A percentile compares a stretch with the other conserved stretches of the same genome.
These are phyloP conservation scores for Catamblyrhynchus diadema DNA, from an alignment of 2,797 vertebrate genomes.

Conservation along the genomic window DNA sequence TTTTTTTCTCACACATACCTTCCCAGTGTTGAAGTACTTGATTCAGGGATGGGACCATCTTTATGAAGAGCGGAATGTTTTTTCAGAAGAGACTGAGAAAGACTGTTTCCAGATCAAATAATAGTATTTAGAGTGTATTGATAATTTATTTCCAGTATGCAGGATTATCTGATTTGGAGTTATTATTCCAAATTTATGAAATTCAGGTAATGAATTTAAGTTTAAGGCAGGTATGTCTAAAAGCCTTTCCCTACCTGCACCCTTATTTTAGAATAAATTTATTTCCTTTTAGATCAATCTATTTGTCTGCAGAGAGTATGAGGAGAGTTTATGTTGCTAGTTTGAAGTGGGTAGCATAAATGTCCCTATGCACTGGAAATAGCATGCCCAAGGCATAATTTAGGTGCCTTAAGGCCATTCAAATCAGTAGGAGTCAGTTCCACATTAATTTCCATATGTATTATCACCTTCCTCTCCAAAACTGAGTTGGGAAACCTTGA, in stretches of 20 bases:
- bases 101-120: not conserved
- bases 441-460: not conserved
- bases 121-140: not conserved
- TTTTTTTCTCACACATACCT: not conserved
- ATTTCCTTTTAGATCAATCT: not conserved
- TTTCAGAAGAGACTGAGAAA: not conserved
- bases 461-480: not conserved
- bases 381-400: not conserved
- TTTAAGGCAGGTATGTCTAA: not conserved
- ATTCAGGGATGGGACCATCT: not conserved
- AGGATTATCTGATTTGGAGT: not conserved
- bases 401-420: not conserved
- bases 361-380: not conserved
- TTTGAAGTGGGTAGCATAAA: not conserved
- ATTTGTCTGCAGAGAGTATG: not conserved
- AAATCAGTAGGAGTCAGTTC: not conserved
- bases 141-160: not conserved
- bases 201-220: not conserved
- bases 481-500: not conserved
- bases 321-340: not conserved
- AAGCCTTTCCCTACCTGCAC: not conserved
- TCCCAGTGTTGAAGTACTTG: not conserved
- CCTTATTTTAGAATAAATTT: not conserved
- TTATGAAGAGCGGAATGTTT: not conserved
- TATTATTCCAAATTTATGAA: not conserved